These are phyloP conservation scores for Geodia barretti DNA, from an alignment of 37 sponge, comb jelly and placozoan genomes.

Conservation along the genomic window DNA sequence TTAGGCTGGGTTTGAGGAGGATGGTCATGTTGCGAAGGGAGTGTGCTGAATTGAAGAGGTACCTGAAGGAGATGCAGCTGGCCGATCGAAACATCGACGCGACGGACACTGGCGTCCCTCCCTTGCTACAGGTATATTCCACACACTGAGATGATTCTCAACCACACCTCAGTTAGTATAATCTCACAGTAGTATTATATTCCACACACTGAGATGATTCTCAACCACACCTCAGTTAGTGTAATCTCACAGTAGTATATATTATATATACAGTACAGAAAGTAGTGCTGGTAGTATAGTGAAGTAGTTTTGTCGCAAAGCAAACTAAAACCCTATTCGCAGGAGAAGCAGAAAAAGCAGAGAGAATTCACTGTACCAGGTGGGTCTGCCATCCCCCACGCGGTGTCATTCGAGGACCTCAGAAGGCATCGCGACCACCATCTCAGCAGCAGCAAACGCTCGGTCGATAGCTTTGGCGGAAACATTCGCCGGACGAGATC, in stretches of 20 bases:
- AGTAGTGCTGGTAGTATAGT: too few relatives aligned
- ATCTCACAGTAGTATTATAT: too few relatives aligned
- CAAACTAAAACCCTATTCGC: neutral
- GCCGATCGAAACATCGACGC: constrained; percentile 44
- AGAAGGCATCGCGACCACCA: constrained; percentile 26
- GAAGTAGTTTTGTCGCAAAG: too few relatives aligned
- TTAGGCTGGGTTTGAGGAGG: constrained; percentile 32
- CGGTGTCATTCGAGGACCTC: constrained; percentile 53
- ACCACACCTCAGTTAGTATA: too few relatives aligned
- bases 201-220: too few relatives aligned
- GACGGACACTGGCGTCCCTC: neutral
- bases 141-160: too few relatives aligned
- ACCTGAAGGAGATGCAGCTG: constrained; percentile 40
- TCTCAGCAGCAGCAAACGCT: constrained; percentile 23
- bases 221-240: too few relatives aligned
- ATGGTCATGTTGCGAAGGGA: constrained; percentile 47
- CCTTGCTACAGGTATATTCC: neutral
- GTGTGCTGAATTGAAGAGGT: constrained; percentile 28
- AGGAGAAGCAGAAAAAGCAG: constrained; percentile 17
- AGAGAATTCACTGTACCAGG: constrained; percentile 31
- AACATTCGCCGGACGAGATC: constrained; percentile 64
- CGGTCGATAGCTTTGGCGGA: neutral
- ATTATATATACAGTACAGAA: too few relatives aligned
- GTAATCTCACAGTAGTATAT: too few relatives aligned
- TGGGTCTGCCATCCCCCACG: neutral